Conservation (phyloP, 2,797 vertebrate species). For the Anabas testudineus region DNA sequence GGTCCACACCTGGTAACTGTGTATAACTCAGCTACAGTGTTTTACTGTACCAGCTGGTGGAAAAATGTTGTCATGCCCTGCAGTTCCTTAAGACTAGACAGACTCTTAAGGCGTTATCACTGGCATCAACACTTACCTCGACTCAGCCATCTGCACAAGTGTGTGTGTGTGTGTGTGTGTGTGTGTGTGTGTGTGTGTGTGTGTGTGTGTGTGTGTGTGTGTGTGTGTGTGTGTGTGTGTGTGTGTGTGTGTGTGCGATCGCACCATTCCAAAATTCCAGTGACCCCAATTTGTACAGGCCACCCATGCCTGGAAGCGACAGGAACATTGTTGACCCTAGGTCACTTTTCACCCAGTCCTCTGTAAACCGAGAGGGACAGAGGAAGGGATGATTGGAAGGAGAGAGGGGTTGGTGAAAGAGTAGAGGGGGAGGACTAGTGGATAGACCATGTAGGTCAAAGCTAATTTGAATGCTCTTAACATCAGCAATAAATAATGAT, state of each 20-base stretch:
- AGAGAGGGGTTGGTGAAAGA: slow-evolving; percentile 33
- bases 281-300: slow-evolving; percentile 79
- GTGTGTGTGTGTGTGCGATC: slow-evolving; percentile 29
- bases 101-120: slow-evolving; percentile 38
- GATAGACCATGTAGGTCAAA: slow-evolving; percentile 34
- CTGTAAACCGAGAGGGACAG: slow-evolving; percentile 59
- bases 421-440: not conserved
- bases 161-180: slow-evolving; percentile 6
- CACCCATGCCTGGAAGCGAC: slow-evolving; percentile 56
- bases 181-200: slow-evolving; percentile 27
- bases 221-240: slow-evolving; percentile 13
- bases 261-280: slow-evolving; percentile 38
- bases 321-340: slow-evolving; percentile 63
- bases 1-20: slow-evolving; percentile 44
- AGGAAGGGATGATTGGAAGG: slow-evolving; percentile 40
- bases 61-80: slow-evolving; percentile 6
- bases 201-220: no score
- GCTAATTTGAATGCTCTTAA: slow-evolving; percentile 53
- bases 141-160: slow-evolving; percentile 20
- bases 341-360: slow-evolving; percentile 68
- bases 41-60: slow-evolving; percentile 19
- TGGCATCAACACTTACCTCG: slow-evolving; percentile 32
- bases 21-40: slow-evolving; percentile 11
- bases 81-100: slow-evolving; percentile 33
- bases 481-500: slow-evolving; percentile 43